Percentiles rank a stretch among this genome's conserved stretches.
Conservation (phyloP, 2,113 vertebrate genomes). For the Smithornis capensis region DNA sequence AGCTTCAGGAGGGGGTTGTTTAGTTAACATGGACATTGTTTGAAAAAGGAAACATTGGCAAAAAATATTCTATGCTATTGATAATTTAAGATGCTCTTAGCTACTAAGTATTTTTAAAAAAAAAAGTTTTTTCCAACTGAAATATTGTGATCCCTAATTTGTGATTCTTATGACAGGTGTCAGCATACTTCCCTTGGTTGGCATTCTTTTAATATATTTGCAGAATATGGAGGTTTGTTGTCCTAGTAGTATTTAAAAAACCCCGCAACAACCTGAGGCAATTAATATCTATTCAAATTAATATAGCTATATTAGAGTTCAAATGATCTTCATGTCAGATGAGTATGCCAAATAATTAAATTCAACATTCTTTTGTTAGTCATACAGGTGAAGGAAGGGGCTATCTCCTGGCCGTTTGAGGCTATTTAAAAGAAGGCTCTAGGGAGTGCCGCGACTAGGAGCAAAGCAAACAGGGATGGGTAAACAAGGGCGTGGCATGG, state of each 20-base stretch:
- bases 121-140: background rate
- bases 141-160: background rate
- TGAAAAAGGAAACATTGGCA: background rate
- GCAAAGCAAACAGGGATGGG: too few species aligned
- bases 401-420: too few species aligned
- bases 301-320: background rate
- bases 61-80: background rate
- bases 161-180: background rate
- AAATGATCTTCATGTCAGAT: background rate
- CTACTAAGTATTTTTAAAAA: background rate
- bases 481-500: too few species aligned
- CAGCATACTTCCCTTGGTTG: background rate
- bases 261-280: rapidly evolving
- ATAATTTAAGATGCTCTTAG: background rate
- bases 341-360: background rate
- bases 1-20: background rate
- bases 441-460: too few species aligned
- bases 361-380: background rate
- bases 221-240: background rate
- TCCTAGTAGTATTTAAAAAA: background rate
- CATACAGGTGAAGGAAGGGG: too few species aligned
- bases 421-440: too few species aligned
- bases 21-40: background rate
- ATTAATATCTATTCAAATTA: background rate
- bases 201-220: background rate